Base-by-base conservation (phyloP, 2,888 invertebrate species). In the Acleris literana region DNA sequence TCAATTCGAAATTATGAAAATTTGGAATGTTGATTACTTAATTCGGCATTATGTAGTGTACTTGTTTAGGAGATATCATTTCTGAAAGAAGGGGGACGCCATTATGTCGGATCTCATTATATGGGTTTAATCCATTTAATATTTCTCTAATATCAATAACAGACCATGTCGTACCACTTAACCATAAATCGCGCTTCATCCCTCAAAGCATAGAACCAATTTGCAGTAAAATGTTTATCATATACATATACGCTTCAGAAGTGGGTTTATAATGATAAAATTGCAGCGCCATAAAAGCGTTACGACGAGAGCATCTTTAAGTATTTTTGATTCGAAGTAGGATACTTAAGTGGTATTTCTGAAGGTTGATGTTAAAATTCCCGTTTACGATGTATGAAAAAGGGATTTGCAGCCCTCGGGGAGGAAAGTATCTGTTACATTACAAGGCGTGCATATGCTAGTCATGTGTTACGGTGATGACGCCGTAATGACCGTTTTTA, bases 371-470 rank as follows among this genome's bases (percentile, higher is more conserved):
- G 80, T 80, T 72, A 75, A 76, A 80, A 82, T 79, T 76, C 68
- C 74, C 75, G 73, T 85, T 86, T 86, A 85, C 83, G 86, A 83
- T 78, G 80, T 80, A 81, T 76, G 82, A 84, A 85, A 84, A 86
- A 80, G 76, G 79, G 79, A 81, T 82, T 82, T 78, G 69, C 74
- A 73, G 72, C 71, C 74, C 74, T 78, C 76, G 76, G 77, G 78
- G 76, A 74, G 77, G 78, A 78, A 83, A 74, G 74, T 72, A 71
- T 71, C 72, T 71, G 72, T 75, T 73, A 74, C 68, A 72, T 78
- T 76, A 74, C 72, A 76, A 70, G 69, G 70, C 74, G 70, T 72
- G 76, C 83, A 82, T 84, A 85, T 84, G 85, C 73, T 72, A 70
- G 74, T 73, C 74, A 78, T 76, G 74, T 80, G 76, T 77, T 79